Percentiles rank a stretch among this genome's conserved stretches.
These are phyloP conservation scores for Benitochromis conjunctus DNA, from an alignment of 2,113 vertebrate species.

Conservation along the genomic window DNA sequence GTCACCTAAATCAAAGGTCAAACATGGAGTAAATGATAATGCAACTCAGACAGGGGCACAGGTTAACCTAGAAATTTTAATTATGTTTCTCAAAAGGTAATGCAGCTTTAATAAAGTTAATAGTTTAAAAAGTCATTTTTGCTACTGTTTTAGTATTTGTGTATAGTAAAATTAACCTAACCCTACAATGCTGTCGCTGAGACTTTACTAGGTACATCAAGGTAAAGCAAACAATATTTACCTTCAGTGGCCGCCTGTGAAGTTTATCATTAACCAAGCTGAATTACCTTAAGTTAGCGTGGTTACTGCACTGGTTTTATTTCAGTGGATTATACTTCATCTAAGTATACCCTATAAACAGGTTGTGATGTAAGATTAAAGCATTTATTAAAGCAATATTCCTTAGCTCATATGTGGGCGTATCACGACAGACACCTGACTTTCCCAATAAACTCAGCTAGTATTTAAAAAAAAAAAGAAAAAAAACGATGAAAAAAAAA, in stretches of 20 bases:
- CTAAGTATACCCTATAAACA: background rate
- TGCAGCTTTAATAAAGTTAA: background rate
- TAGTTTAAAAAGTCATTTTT: background rate
- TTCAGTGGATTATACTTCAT: background rate
- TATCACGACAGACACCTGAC: background rate
- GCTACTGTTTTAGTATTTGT: background rate
- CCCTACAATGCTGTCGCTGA: background rate
- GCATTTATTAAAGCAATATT: background rate
- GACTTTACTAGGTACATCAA: background rate
- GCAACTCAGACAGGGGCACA: background rate
- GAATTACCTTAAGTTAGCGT: background rate
- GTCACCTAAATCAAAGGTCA: conserved; percentile 79
- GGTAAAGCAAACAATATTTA: background rate
- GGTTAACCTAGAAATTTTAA: background rate
- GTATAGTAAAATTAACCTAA: background rate
- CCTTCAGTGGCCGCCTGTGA: background rate
- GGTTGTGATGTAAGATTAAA: background rate
- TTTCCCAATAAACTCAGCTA: background rate
- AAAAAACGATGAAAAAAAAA: background rate
- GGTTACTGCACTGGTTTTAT: background rate
- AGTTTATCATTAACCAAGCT: background rate
- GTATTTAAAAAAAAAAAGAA: background rate
- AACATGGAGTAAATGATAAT: background rate
- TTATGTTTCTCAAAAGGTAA: background rate
- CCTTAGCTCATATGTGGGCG: background rate